phyloP scores from a whole-genome alignment of 2,113 vertebrate genomes.

The Gobiocypris rarus region DNA sequence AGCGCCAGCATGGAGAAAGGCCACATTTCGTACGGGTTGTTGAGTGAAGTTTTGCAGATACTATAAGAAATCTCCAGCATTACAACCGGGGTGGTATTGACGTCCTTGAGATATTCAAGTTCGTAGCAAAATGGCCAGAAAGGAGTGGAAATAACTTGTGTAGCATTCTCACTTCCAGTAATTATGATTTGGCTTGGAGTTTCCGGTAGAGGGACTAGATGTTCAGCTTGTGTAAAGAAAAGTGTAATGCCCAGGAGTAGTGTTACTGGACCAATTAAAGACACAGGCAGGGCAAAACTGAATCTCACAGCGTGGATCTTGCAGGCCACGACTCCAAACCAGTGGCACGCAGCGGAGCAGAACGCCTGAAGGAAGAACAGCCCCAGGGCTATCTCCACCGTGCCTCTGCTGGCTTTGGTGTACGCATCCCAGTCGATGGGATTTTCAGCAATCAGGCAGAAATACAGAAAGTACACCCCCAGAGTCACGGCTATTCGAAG shows the following conservation, averaged over 20 bases:
- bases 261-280: constrained; percentile 69
- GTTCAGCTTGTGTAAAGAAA: constrained; percentile 61
- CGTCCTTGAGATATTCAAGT: constrained; percentile 34
- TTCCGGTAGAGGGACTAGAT: not conserved
- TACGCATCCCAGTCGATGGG: constrained; percentile 63
- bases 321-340: constrained; percentile 81
- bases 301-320: constrained; percentile 78
- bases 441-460: constrained; percentile 47
- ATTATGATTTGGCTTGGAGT: not conserved
- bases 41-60: constrained; percentile 75
- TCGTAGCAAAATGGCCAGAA: constrained; percentile 65
- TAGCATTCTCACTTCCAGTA: not conserved
- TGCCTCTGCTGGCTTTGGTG: constrained; percentile 27
- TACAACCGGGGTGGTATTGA: constrained; percentile 62
- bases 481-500: constrained; percentile 72
- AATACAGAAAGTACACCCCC: constrained; percentile 69
- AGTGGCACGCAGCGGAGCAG: constrained; percentile 78
- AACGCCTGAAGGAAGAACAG: constrained; percentile 76
- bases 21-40: constrained; percentile 70
- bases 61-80: constrained; percentile 74
- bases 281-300: constrained; percentile 76
- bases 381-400: constrained; percentile 65
- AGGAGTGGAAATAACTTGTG: not conserved
- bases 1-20: constrained; percentile 73
- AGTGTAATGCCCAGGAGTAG: constrained; percentile 71